Conservation (phyloP, 2,888 invertebrate genomes). For the Mythimna albipuncta region DNA sequence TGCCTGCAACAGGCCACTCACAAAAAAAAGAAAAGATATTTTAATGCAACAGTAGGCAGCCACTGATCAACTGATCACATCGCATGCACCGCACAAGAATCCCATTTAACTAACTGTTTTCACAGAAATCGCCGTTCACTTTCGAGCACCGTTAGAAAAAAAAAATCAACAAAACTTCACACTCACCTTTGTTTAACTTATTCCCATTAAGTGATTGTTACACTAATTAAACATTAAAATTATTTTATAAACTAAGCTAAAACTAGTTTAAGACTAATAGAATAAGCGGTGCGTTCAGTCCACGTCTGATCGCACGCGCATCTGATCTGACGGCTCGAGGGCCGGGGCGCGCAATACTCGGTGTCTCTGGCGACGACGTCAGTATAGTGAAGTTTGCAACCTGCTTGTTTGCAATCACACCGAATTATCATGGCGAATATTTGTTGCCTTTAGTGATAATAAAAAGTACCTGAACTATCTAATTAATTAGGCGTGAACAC, state of each 20-base stretch:
- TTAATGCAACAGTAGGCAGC: constrained; percentile 17
- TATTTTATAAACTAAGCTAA: constrained; percentile 61
- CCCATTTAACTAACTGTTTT: constrained; percentile 74
- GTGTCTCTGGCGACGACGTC: constrained; percentile 69
- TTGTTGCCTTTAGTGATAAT: constrained; percentile 2
- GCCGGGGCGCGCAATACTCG: constrained; percentile 62
- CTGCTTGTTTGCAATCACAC: constrained; percentile 76
- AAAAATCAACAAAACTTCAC: constrained; percentile 25
- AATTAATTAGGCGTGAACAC: constrained; percentile 2
- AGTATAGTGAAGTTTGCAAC: constrained; percentile 77
- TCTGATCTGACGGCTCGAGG: constrained; percentile 77
- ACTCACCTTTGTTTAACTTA: constrained; percentile 77
- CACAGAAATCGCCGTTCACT: constrained; percentile 69
- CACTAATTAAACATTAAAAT: constrained; percentile 65
- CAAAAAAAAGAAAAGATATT: neutral
- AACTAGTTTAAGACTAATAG: constrained; percentile 49
- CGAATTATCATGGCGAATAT: constrained; percentile 61
- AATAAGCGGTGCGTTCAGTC: constrained; percentile 71
- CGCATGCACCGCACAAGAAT: constrained; percentile 54
- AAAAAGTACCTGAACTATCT: neutral
- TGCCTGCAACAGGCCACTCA: too few species aligned
- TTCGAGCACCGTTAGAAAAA: constrained; percentile 72
- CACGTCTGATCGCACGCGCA: constrained; percentile 77
- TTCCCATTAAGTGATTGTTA: constrained; percentile 74
- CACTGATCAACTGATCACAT: constrained; percentile 32